A percentile compares a stretch with the other conserved stretches of the same genome.
Conservation (phyloP, 2,888 invertebrate genomes). For the Timema cristinae region DNA sequence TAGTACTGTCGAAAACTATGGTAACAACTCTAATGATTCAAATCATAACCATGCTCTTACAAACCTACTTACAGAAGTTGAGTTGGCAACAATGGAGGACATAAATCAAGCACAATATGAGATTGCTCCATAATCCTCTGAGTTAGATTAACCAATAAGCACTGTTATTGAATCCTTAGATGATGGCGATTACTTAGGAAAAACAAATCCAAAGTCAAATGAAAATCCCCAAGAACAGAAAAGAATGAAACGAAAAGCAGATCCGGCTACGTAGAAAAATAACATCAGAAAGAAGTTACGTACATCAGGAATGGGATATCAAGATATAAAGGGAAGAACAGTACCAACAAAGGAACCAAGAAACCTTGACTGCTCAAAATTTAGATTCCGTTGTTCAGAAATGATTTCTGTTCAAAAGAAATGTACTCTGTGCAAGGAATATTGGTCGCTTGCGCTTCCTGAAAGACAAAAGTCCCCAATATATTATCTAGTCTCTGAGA, state of each 20-base stretch:
- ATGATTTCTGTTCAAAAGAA: conserved; percentile 1
- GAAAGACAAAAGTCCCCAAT: neutral
- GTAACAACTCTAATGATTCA: neutral
- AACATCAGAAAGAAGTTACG: conserved; percentile 12
- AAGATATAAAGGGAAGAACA: conserved; percentile 10
- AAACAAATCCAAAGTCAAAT: neutral
- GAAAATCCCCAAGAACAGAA: neutral
- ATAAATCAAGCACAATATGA: neutral
- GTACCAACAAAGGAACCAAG: neutral
- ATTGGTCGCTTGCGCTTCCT: conserved; percentile 11
- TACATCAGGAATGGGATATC: conserved; percentile 10
- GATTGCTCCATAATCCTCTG: neutral
- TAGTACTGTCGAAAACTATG: neutral
- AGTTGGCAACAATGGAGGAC: conserved; percentile 5
- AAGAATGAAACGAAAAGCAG: neutral
- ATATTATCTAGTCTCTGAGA: conserved; percentile 5
- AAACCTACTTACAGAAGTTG: neutral
- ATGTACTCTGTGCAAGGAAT: neutral
- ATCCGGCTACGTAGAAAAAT: neutral
- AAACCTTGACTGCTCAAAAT: neutral
- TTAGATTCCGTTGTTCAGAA: neutral
- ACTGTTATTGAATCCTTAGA: too few species aligned
- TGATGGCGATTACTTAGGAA: too few species aligned
- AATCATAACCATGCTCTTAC: neutral
- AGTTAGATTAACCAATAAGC: neutral